Conservation (phyloP, 2,888 invertebrate species). For the Furcula furcula region DNA sequence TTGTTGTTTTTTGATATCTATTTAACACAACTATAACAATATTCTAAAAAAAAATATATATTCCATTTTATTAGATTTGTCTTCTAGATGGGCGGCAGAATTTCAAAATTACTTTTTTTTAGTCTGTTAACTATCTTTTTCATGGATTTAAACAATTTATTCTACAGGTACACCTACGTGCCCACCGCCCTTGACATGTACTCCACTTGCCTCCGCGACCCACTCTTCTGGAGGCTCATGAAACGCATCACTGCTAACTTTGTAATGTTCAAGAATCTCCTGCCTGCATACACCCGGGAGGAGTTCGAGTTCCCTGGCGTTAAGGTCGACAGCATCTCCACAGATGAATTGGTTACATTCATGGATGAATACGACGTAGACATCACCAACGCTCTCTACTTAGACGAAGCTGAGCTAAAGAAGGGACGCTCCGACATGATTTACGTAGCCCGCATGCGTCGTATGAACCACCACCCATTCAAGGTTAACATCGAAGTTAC, state of each 20-base stretch:
- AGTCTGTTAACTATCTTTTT: no score
- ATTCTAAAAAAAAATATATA: no score
- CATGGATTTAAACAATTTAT: no score
- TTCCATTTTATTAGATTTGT: no score
- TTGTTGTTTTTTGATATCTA: no score
- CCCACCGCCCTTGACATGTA: conserved; percentile 84
- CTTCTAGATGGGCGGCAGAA: no score
- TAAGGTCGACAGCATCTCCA: conserved; percentile 81
- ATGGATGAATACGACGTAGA: conserved; percentile 86
- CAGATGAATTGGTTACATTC: conserved; percentile 85
- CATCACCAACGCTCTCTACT: conserved; percentile 83
- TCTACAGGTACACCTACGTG: conserved; percentile 65
- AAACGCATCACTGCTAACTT: conserved; percentile 82
- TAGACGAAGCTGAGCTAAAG: conserved; percentile 71
- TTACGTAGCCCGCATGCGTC: conserved; percentile 81
- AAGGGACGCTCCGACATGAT: conserved; percentile 71
- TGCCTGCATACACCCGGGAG: conserved; percentile 82
- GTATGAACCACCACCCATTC: conserved; percentile 86
- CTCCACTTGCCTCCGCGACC: conserved; percentile 86
- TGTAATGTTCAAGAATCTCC: conserved; percentile 81
- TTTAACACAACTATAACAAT: no score
- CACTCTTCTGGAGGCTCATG: conserved; percentile 86
- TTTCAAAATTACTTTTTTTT: no score
- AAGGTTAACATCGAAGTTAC: conserved; percentile 79
- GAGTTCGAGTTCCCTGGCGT: conserved; percentile 84